Conservation (phyloP, 2,797 vertebrate species). For the Alcedo quadribrachys region DNA sequence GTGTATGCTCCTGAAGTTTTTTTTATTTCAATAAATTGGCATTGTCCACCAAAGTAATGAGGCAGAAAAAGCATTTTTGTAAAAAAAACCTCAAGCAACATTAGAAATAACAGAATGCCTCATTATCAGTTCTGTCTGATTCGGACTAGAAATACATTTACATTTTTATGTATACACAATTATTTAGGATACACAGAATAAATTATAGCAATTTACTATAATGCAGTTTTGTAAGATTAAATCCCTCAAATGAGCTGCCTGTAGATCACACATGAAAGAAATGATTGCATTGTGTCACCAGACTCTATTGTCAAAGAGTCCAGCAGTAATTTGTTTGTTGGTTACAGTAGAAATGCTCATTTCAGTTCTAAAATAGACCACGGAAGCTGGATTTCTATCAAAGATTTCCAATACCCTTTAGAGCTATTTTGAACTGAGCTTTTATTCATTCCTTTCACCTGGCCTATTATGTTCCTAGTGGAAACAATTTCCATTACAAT, state of each 20-base stretch:
- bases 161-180: not conserved
- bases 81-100: not conserved
- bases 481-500: conserved; percentile 1
- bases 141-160: not conserved
- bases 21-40: not conserved
- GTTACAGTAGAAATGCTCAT: not conserved
- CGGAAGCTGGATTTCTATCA: not conserved
- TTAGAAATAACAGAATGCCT: not conserved
- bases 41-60: not conserved
- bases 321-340: not conserved
- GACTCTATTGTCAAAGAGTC: not conserved
- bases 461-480: not conserved
- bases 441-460: not conserved
- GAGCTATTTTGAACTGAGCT: not conserved
- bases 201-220: not conserved
- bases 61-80: not conserved
- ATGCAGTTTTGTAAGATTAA: not conserved
- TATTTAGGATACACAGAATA: not conserved
- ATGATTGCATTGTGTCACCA: not conserved
- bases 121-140: not conserved
- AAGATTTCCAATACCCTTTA: not conserved
- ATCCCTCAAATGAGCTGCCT: not conserved
- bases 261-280: not conserved
- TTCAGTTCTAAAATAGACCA: not conserved
- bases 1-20: not conserved